Conservation (phyloP, 1,140 invertebrate species). For the Steinernema khuongi region DNA sequence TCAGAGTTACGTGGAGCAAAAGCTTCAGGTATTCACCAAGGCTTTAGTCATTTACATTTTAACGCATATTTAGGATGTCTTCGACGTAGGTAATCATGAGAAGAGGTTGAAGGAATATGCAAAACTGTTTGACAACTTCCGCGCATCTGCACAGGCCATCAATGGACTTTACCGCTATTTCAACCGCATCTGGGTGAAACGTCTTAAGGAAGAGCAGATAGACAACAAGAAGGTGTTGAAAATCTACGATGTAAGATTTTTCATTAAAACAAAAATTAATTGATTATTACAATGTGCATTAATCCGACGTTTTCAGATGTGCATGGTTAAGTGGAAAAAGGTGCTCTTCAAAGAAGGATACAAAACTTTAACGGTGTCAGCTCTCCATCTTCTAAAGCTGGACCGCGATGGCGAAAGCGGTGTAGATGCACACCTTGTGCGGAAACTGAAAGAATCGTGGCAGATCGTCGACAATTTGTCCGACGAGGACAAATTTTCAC, state of each 20-base stretch:
- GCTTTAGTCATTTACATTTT: too few relatives aligned
- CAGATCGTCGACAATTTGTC: slow-evolving; percentile 60
- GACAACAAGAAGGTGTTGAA: slow-evolving; percentile 97
- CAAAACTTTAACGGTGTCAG: slow-evolving; percentile 86
- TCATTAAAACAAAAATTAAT: too few relatives aligned
- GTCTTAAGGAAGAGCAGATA: slow-evolving; percentile 90
- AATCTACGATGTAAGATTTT: slow-evolving; percentile 66
- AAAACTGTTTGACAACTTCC: too few relatives aligned
- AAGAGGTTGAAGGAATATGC: too few relatives aligned
- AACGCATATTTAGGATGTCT: too few relatives aligned
- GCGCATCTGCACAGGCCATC: too few relatives aligned
- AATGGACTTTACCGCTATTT: slow-evolving; percentile 95
- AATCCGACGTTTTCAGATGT: too few relatives aligned
- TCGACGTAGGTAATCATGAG: too few relatives aligned
- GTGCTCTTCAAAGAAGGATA: slow-evolving; percentile 87
- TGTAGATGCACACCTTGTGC: not conserved
- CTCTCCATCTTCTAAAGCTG: slow-evolving; percentile 86
- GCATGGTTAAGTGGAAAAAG: slow-evolving; percentile 90
- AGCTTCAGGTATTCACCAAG: too few relatives aligned
- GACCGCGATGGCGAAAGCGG: slow-evolving; percentile 88
- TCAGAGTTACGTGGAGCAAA: too few relatives aligned
- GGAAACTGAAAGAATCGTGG: not conserved
- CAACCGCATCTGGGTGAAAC: slow-evolving; percentile 93
- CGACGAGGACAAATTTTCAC: not conserved
- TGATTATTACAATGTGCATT: too few relatives aligned